Evolutionary conservation across 1,140 invertebrate species (phyloP), one percentile per base, ranked within the genome.

Genomic region (Hetaerina americana): DNA sequence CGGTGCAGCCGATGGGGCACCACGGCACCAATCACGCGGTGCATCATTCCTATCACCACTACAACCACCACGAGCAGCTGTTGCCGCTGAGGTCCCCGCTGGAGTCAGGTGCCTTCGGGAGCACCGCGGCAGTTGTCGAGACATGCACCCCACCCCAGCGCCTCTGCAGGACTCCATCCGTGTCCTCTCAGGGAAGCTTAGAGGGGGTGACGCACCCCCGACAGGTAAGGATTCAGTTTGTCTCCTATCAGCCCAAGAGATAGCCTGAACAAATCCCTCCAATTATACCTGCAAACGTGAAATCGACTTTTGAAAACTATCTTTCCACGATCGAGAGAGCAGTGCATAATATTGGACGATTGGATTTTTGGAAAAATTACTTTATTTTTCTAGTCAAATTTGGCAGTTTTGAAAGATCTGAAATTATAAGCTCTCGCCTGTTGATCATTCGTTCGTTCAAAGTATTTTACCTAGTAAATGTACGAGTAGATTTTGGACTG

Each of bases 111-210:
- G 40, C 40, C 10, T 57, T 57, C 22, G 40, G 40, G 1, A 57
- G 40, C 40, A 57, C 40, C 2, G 40, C 40, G 15, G 40, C 40
- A 18, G 40, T 57, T 18, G 40, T 57, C 2, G 40, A 57, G 10
- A 8, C 31, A 6, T 10, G 26, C 80, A 82, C 57, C 84, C 83
- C 68, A 82, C 85, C 72, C 83, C 84, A 0, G 76, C 79, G 82
- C 66, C 77, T 86, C 27, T 82, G 82, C 28, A 83, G 90, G 66
- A 92, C 90, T 1, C 88, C 90, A 18, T 92, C 90, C 15, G 87
- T 91, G 70, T 91, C 89, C n/a, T 92, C 90, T 18, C 90, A 92
- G 77, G 88, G 89, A 79, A 91, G 90, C 75, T 81, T 91, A 29
- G 90, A 92, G 76, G 89, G 87, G 76, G 87, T 86, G 72, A 86